Evolutionary conservation across 2,113 vertebrate genomes (phyloP).

Genomic region (Dicerorhinus sumatrensis): DNA sequence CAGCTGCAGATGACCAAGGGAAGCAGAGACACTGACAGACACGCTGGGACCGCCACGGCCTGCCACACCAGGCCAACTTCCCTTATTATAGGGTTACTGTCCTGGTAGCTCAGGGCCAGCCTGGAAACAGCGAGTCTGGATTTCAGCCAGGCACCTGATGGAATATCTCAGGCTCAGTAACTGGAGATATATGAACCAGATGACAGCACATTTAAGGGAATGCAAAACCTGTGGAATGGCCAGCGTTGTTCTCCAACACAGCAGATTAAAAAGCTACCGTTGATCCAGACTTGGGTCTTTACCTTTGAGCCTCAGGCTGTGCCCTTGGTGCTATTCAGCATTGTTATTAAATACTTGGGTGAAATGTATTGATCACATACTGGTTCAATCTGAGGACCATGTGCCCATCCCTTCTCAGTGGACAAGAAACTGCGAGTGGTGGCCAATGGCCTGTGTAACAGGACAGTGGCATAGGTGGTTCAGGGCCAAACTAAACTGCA

Average conservation of each 20-base stretch:
- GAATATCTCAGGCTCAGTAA: constrained; percentile 8
- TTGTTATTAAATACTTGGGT: not conserved
- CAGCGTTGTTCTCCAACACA: not conserved
- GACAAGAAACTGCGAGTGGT: not conserved
- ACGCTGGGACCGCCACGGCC: not conserved
- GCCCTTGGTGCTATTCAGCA: not conserved
- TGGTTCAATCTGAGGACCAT: not conserved
- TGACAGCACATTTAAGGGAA: not conserved
- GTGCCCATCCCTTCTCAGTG: not conserved
- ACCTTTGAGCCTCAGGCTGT: not conserved
- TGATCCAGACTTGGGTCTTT: not conserved
- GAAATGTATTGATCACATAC: not conserved
- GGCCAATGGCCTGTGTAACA: not conserved
- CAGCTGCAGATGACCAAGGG: not conserved
- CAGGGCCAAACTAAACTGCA: not conserved
- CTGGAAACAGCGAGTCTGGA: not conserved
- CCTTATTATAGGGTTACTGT: not conserved
- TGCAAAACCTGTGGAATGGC: not conserved
- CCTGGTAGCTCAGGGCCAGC: not conserved
- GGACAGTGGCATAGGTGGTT: not conserved
- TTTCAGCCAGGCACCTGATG: not conserved
- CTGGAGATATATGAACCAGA: not conserved
- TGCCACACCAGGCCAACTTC: not conserved
- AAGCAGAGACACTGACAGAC: not conserved
- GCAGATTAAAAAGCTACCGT: not conserved